Evolutionary conservation across 2,888 invertebrate genomes (phyloP), one percentile per base, ranked within the genome.

Genomic region (Conistra vaccinii): DNA sequence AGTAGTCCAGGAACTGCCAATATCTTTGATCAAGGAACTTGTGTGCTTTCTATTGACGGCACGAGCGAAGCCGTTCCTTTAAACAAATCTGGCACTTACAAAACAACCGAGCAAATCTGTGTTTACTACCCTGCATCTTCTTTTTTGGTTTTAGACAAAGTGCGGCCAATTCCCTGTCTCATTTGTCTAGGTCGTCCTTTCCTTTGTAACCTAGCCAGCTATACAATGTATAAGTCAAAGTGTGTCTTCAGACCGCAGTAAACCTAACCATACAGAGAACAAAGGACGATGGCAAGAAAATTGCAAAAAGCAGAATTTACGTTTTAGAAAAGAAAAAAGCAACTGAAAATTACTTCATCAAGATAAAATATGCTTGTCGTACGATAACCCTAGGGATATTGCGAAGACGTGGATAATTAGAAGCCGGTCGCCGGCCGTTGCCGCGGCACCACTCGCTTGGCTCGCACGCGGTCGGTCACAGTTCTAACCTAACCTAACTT

Each of bases 11-110:
- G 51, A 73, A 68, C 35, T 45, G n/a, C 14, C 29, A 26, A 48
- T 80, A 82, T 83, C 69, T 67, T 62, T 39, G 66, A 82, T 82
- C 81, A 72, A 72, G 62, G 69, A 80, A 82, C 75, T 71, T 48
- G 53, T 53, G 32, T 48, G 68, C 73, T 83, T 75, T 81, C 68
- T 83, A 79, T 69, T 75, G 62, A 60, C 14, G 60, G 65, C 71
- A 69, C 57, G 66, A 73, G 62, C 57, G 29, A 9, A 69, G 66
- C 53, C 20, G 65, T 67, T 63, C n/a, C 62, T 69, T 73, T 53
- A 45, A 62, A 42, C 45, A 39, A 61, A 42, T 58, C 26, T 29
- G 20, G 3, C 29, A 55, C n/a, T 62, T 42, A n/a, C 12, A 53
- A 82, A 58, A 66, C 1, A n/a, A 23, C 0, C 20, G 26, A 57